These are phyloP conservation scores for Acyrthosiphon pisum DNA, from an alignment of 1,140 invertebrate species.

Conservation along the genomic window DNA sequence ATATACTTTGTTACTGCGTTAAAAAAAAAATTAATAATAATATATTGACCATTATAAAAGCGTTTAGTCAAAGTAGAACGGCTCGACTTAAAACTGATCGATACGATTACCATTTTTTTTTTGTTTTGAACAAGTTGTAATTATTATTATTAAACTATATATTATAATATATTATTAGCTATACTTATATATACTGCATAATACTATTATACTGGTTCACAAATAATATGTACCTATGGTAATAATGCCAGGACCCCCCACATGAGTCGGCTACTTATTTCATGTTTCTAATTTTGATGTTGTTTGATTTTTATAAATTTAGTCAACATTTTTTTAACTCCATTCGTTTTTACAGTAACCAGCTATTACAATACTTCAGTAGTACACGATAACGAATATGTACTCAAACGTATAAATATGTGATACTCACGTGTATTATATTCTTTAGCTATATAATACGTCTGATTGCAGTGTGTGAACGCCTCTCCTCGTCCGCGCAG, in stretches of 20 bases:
- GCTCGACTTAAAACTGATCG: background rate
- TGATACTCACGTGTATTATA: background rate
- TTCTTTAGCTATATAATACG: background rate
- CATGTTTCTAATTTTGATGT: background rate
- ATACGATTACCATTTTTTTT: constrained; percentile 8
- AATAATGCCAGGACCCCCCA: background rate
- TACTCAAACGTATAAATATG: background rate
- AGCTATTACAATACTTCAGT: background rate
- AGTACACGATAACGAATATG: background rate
- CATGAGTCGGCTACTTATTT: background rate
- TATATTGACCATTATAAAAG: background rate
- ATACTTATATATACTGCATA: background rate
- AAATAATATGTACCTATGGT: background rate
- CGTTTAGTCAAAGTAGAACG: background rate
- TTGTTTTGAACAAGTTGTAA: background rate
- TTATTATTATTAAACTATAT: constrained; percentile 6
- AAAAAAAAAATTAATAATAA: background rate
- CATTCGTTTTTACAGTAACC: background rate
- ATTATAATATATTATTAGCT: constrained; percentile 12
- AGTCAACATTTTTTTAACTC: background rate
- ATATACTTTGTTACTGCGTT: background rate
- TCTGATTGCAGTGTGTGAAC: background rate
- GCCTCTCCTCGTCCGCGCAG: background rate
- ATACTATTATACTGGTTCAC: background rate
- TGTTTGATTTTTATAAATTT: background rate